These are phyloP conservation scores for Lucilia cuprina DNA, from an alignment of 1,140 invertebrate species.

Conservation along the genomic window DNA sequence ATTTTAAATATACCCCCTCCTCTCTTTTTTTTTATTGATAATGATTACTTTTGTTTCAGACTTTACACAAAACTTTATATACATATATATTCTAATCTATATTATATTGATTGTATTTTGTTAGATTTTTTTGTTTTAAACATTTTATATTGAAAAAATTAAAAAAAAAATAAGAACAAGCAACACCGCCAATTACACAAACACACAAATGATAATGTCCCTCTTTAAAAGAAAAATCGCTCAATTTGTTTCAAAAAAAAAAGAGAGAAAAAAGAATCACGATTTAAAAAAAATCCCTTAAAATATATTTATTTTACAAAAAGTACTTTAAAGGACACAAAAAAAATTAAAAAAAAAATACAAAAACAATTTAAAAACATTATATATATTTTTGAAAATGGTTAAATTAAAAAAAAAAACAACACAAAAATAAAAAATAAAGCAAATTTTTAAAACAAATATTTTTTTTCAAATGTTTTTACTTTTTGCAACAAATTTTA, in stretches of 20 bases:
- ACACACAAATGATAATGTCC: constrained; percentile 22
- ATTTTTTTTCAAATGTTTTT: neutral
- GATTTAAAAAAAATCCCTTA: neutral
- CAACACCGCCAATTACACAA: neutral
- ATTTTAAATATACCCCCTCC: constrained; percentile 6
- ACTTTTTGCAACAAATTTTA: too few species aligned
- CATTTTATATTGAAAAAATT: neutral
- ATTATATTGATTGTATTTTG: constrained; percentile 31
- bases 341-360: neutral
- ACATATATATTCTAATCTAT: too few species aligned
- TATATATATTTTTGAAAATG: constrained; percentile 8
- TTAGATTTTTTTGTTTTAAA: constrained; percentile 19
- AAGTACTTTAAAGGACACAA: constrained; percentile 1
- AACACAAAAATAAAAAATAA: neutral
- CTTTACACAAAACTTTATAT: constrained; percentile 21
- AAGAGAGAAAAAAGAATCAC: neutral
- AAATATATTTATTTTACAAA: constrained; percentile 29
- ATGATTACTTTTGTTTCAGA: neutral
- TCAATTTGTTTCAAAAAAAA: constrained; percentile 14
- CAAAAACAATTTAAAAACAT: neutral
- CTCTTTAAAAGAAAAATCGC: neutral
- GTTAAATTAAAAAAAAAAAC: neutral
- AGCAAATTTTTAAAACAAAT: neutral
- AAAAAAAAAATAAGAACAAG: neutral
- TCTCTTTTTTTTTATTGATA: neutral